A percentile compares a stretch with the other conserved stretches of the same genome.
Evolutionary conservation across 2,888 invertebrate genomes (phyloP).

Genomic region (Meiosimyza decipiens): DNA sequence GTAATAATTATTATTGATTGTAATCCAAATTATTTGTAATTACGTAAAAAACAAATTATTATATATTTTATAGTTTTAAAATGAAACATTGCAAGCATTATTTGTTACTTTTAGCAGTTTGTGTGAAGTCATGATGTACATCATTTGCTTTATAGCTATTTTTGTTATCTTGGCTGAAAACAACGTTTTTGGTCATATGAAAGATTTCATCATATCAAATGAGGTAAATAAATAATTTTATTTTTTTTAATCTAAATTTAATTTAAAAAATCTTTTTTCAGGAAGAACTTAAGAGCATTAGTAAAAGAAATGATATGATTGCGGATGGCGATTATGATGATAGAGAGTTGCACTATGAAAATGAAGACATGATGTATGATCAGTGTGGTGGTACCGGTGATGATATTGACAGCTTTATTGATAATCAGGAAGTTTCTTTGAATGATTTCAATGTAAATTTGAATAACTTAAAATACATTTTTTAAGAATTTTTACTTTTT

Average conservation of each 20-base stretch:
- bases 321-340: constrained; percentile 28
- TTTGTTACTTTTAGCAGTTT: background rate
- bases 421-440: background rate
- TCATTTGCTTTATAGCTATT: background rate
- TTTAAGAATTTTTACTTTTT: too few species aligned
- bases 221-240: constrained; percentile 37
- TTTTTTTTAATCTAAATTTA: background rate
- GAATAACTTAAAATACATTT: background rate
- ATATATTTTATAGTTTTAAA: background rate
- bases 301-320: background rate
- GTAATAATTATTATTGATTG: too few species aligned
- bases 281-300: constrained; percentile 41
- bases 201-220: constrained; percentile 52
- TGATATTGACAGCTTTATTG: background rate
- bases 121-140: background rate
- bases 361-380: constrained; percentile 18
- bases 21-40: too few species aligned
- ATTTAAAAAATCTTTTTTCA: constrained; percentile 13
- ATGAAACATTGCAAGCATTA: background rate
- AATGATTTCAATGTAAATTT: background rate
- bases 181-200: constrained; percentile 34
- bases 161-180: background rate
- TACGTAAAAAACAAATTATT: background rate
- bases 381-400: constrained; percentile 21
- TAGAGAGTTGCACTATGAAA: constrained; percentile 21